A percentile compares a stretch with the other conserved stretches of the same genome.
Evolutionary conservation across 2,888 invertebrate genomes (phyloP).

Genomic region (Aphidius colemani): DNA sequence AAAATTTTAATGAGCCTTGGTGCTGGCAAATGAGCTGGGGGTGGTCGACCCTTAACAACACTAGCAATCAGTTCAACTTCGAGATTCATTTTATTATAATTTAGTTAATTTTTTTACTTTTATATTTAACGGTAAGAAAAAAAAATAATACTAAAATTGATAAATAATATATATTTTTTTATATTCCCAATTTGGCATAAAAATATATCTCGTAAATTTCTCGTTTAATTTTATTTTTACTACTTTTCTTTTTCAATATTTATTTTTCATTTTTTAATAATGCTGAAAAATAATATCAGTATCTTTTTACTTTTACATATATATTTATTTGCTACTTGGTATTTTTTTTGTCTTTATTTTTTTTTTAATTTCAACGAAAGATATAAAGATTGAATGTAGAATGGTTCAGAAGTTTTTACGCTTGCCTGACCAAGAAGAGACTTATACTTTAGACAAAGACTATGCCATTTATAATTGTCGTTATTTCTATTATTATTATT

Average conservation of each 20-base stretch:
- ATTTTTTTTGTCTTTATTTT: neutral
- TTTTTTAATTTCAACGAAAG: neutral
- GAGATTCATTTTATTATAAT: constrained; percentile 47
- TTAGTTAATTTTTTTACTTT: neutral
- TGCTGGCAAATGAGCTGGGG: constrained; percentile 61
- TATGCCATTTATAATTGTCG: too few species aligned
- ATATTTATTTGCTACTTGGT: neutral
- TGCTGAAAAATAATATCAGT: neutral
- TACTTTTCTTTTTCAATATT: neutral
- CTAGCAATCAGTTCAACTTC: constrained; percentile 56
- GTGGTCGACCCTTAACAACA: constrained; percentile 52
- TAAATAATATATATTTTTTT: too few species aligned
- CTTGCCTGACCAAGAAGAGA: too few species aligned
- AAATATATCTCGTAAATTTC: neutral
- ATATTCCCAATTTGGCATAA: too few species aligned
- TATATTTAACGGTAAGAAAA: neutral
- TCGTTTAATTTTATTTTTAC: neutral
- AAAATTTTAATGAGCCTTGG: constrained; percentile 67
- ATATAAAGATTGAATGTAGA: too few species aligned
- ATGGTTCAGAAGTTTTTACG: too few species aligned
- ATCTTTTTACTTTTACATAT: neutral
- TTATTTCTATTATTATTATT: too few species aligned
- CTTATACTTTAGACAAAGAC: too few species aligned
- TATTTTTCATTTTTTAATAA: neutral
- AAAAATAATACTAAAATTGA: neutral